phyloP scores from a whole-genome alignment of 2,888 invertebrate genomes.

The Muschampia plurimacula region DNA sequence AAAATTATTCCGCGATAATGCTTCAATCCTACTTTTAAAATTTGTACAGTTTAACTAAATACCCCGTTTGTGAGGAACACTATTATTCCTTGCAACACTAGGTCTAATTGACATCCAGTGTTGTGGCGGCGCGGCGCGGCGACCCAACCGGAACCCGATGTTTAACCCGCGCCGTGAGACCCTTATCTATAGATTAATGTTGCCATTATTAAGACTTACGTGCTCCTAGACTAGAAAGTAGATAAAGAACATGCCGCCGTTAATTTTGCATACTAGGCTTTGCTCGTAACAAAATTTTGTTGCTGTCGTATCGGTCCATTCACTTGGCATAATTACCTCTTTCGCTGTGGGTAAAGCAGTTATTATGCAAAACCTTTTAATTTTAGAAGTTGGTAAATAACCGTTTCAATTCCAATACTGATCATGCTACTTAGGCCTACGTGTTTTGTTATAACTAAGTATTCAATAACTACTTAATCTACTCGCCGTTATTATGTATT shows the following conservation, averaged over 20 bases:
- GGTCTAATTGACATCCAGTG: conserved; percentile 4
- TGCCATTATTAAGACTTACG: conserved; percentile 40
- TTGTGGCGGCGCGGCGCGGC: conserved; percentile 14
- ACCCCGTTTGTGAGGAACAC: background rate
- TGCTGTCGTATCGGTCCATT: conserved; percentile 8
- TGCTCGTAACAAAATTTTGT: conserved; percentile 16
- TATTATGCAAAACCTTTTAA: background rate
- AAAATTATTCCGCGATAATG: no score
- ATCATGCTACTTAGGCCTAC: background rate
- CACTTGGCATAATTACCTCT: conserved; percentile 19
- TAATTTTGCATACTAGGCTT: conserved; percentile 37
- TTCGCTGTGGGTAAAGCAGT: background rate
- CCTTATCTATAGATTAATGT: conserved; percentile 41
- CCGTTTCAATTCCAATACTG: background rate
- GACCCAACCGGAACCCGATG: conserved; percentile 32
- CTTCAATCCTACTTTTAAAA: background rate
- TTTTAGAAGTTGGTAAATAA: background rate
- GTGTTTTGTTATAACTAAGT: no score
- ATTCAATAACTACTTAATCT: background rate
- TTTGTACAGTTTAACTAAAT: background rate
- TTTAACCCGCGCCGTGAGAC: conserved; percentile 37
- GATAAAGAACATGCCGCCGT: conserved; percentile 38
- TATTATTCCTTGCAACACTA: conserved; percentile 11
- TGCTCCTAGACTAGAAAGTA: conserved; percentile 37
- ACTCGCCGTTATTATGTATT: background rate